Base-by-base conservation (phyloP, 2,888 invertebrate species). In the Euphydryas editha region DNA sequence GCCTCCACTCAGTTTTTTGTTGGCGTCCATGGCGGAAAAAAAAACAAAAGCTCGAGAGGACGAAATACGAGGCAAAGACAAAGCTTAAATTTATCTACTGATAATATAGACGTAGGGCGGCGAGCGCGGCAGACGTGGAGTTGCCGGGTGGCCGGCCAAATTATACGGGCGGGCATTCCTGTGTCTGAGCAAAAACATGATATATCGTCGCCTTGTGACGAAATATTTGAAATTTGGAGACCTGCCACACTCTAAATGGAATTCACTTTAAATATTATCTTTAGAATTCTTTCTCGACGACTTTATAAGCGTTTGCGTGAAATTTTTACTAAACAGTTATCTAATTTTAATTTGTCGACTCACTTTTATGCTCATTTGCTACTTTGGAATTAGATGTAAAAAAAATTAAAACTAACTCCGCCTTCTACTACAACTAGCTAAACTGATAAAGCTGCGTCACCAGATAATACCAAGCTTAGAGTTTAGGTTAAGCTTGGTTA, bases 11-110 rank as follows among this genome's bases (percentile, higher is more conserved):
- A 87, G 86, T 90, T 92, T 92, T 92, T 92, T 91, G 90, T 92
- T 85, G 85, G 85, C 86, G 81, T 84, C 85, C 87, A 82, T 81
- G 81, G 84, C 83, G 82, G 85, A 85, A 88, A 54, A 54, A 86
- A 92, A 91, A 88, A 88, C 84, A 81, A 89, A 89, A 88, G 87
- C 84, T 90, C 84, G 85, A 87, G 88, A 90, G 90, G 89, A 91
- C 92, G 91, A 92, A 90, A 91, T 92, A 91, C 90, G 91, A 92
- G 87, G 88, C 91, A 92, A 92, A 92, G 92, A 92, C 92, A 92
- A 91, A 90, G 91, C 90, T 89, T 86, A 88, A 92, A 92, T 91
- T 91, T 92, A 92, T 92, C 92, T 92, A 92, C 92, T 91, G 92
- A 92, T 92, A 92, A 92, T 92, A 90, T 92, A 92, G 92, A 92